Evolutionary conservation across 2,888 invertebrate species (phyloP).

Genomic region (Noctua pronuba): DNA sequence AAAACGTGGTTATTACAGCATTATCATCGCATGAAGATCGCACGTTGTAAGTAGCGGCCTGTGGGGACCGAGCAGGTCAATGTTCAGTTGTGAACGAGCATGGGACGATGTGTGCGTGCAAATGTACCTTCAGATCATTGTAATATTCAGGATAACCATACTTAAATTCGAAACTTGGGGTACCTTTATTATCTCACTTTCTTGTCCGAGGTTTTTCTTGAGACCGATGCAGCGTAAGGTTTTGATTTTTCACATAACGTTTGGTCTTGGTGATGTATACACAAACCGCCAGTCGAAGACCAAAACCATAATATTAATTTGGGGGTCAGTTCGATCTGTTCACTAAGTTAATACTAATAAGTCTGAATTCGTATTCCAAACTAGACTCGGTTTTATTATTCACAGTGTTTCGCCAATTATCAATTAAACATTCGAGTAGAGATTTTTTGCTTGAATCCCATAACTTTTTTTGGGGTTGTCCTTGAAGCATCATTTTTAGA

Average conservation of each 20-base stretch:
- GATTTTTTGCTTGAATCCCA: constrained; percentile 69
- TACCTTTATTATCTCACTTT: background rate
- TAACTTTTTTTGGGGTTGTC: constrained; percentile 66
- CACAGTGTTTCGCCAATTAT: constrained; percentile 73
- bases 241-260: background rate
- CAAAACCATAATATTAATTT: background rate
- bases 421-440: constrained; percentile 68
- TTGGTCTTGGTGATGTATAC: background rate
- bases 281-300: background rate
- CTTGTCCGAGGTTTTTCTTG: background rate
- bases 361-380: constrained; percentile 42
- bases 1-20: constrained; percentile 37
- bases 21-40: constrained; percentile 49
- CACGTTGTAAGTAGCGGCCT: constrained; percentile 35
- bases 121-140: constrained; percentile 9
- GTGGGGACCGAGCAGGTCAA: constrained; percentile 38
- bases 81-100: constrained; percentile 27
- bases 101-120: constrained; percentile 8
- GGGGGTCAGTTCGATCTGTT: background rate
- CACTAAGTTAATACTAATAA: constrained; percentile 26
- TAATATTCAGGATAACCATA: constrained; percentile 11
- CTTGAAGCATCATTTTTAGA: constrained; percentile 76
- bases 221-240: background rate
- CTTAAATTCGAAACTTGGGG: background rate
- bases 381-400: constrained; percentile 61